Base-by-base conservation (phyloP, 2,888 invertebrate genomes). In the Clistopyga incitator region DNA sequence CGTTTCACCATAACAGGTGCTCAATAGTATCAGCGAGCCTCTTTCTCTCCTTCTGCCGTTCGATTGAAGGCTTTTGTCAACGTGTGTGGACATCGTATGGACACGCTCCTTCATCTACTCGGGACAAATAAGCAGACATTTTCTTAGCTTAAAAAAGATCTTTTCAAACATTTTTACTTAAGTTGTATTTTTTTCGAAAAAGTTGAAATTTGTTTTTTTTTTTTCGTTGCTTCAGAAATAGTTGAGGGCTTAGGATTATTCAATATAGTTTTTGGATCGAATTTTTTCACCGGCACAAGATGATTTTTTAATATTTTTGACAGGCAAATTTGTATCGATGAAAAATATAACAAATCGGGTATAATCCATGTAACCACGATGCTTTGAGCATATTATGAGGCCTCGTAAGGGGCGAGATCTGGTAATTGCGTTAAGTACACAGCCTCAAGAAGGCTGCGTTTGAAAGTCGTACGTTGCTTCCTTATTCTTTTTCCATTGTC, bases 1-100 rank as follows among this genome's bases (percentile, higher is more conserved):
- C 88, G 84, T 88, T 88, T 88, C 88, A 87, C 86, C 88, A 89
- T 90, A 91, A 90, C 92, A 92, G 92, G 92, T 92, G 92, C 90
- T 90, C 90, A 52, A 59, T 61, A 25, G 45, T 59, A 42, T 54
- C 70, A 23, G 29, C 52, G 25, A 90, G 88, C 88, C 86, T 61
- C 61, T 61, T 86, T 38, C 67, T 56, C 68, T 68, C 50, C 45
- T 42, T 65, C 45, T 65, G 42, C 59, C 11, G 54, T 78, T 20
- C 54, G 34, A 42, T 34, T 34, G 38, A 15, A 38, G 38, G 20
- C 38, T 70, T 54, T 20, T 54, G 34, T 54, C 52, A 29, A 18
- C 20, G 20, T 10, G 50, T 29, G 29, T 52, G 50, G 18, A 68
- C 68, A 11, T 52, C 18, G 15, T n/a, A 23, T 4, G 20, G 23